These are phyloP conservation scores for Phorcus lineatus DNA, from an alignment of 2,888 invertebrate species.

Conservation along the genomic window DNA sequence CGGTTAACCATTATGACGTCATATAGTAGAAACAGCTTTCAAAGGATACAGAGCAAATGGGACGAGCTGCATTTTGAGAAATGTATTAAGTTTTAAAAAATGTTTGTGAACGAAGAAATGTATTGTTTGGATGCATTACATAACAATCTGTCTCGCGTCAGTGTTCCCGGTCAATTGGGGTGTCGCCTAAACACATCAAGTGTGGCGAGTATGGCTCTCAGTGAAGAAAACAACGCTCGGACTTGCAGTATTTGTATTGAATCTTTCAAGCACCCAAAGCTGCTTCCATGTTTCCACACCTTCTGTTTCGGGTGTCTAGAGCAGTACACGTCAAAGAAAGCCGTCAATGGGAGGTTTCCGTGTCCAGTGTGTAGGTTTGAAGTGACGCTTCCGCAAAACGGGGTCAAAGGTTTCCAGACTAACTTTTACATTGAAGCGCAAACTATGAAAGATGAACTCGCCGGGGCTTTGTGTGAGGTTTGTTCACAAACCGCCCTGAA, in stretches of 20 bases:
- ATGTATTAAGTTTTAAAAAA: too few relatives aligned
- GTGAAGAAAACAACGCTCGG: background rate
- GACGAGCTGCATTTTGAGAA: too few relatives aligned
- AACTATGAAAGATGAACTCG: background rate
- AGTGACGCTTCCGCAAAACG: background rate
- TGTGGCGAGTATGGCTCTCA: background rate
- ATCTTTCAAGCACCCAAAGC: background rate
- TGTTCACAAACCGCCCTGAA: constrained; percentile 1
- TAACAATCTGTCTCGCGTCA: too few relatives aligned
- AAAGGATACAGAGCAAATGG: too few relatives aligned
- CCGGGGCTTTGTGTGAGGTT: background rate
- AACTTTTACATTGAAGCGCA: constrained; percentile 10
- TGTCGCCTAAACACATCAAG: background rate
- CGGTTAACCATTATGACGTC: too few relatives aligned
- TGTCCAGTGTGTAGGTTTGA: constrained; percentile 5
- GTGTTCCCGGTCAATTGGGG: background rate
- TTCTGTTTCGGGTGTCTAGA: constrained; percentile 3
- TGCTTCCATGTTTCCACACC: constrained; percentile 14
- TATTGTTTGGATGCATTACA: too few relatives aligned
- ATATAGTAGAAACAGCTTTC: too few relatives aligned
- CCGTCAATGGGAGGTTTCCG: background rate
- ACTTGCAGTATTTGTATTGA: constrained; percentile 18
- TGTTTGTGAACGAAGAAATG: too few relatives aligned
- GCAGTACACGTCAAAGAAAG: background rate
- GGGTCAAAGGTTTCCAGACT: constrained; percentile 11